Conservation (phyloP, 2,888 invertebrate genomes). For the Lasioglossum zephyrum region DNA sequence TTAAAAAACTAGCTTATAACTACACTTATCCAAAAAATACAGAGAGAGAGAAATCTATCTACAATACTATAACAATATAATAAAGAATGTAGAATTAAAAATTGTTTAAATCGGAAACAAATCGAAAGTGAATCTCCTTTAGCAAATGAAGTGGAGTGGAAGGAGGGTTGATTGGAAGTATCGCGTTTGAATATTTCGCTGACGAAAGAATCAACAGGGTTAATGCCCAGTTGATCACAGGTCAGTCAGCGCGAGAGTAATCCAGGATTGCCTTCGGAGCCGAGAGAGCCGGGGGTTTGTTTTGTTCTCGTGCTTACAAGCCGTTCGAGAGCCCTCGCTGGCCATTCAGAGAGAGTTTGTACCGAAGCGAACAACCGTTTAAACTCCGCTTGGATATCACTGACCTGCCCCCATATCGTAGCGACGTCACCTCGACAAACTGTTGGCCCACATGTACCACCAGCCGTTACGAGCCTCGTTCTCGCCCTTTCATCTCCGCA, state of each 20-base stretch:
- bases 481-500: conserved; percentile 52
- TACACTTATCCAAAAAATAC: too few relatives aligned
- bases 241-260: not conserved
- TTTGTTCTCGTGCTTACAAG: conserved; percentile 58
- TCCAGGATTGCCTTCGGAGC: not conserved
- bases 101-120: too few relatives aligned
- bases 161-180: not conserved
- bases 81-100: too few relatives aligned
- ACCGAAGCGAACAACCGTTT: conserved; percentile 75
- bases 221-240: conserved; percentile 1
- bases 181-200: not conserved
- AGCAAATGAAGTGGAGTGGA: too few relatives aligned
- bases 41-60: too few relatives aligned
- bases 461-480: conserved; percentile 20
- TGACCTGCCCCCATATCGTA: conserved; percentile 73
- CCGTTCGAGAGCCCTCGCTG: conserved; percentile 67
- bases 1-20: too few relatives aligned
- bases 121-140: too few relatives aligned
- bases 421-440: conserved; percentile 68
- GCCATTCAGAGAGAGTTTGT: conserved; percentile 55
- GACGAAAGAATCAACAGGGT: conserved; percentile 2
- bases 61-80: too few relatives aligned
- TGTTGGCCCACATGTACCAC: conserved; percentile 69
- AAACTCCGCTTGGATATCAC: conserved; percentile 74
- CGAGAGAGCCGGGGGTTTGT: conserved; percentile 35